Evolutionary conservation across 2,113 vertebrate genomes (phyloP).

Genomic region (Chitala chitala): DNA sequence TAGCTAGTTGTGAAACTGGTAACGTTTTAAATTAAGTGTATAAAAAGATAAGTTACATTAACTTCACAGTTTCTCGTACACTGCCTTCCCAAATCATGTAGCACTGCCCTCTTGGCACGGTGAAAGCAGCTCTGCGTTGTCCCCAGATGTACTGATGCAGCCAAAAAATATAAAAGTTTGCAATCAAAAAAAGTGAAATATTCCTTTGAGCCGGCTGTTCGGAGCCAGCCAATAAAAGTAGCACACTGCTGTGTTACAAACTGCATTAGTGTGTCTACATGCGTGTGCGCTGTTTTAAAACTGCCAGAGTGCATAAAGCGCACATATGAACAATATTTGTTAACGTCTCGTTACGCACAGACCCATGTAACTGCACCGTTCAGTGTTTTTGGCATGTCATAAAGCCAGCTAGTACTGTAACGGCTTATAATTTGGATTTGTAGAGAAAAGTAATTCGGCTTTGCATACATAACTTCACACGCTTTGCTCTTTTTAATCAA

Average conservation of each 20-base stretch:
- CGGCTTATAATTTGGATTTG: background rate
- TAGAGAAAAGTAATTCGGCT: background rate
- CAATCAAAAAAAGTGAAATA: background rate
- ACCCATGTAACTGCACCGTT: no score
- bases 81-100: background rate
- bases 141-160: background rate
- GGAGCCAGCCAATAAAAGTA: no score
- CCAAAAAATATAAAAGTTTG: background rate
- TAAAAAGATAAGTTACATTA: background rate
- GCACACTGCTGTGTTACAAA: no score
- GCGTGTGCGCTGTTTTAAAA: no score
- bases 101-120: background rate
- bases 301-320: no score
- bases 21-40: background rate
- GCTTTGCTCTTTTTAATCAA: background rate
- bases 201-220: no score
- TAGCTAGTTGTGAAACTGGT: background rate
- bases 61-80: conserved; percentile 5
- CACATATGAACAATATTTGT: no score
- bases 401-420: no score
- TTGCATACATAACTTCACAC: background rate
- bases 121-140: no score
- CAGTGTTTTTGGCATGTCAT: no score
- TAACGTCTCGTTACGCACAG: no score
- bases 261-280: no score